Base-by-base conservation (phyloP, 1,140 invertebrate genomes). In the Meteorus sp. region DNA sequence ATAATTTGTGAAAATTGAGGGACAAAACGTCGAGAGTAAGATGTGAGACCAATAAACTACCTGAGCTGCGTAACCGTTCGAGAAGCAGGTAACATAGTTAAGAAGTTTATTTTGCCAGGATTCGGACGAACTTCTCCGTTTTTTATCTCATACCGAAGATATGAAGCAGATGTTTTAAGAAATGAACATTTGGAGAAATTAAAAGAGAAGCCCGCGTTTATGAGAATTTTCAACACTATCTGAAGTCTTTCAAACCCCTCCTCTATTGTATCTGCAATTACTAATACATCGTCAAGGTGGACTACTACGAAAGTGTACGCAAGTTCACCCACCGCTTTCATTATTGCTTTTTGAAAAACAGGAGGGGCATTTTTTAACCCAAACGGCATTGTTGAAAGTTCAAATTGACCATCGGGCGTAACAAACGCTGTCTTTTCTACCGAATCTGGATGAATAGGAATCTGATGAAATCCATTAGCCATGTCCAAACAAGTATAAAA, bases 21-120 rank as follows among this genome's bases (percentile, higher is more conserved):
- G 29, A 74, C 65, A 56, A 70, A 72, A 47, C 69, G 50, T 3
- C 73, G 43, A 51, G 70, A 73, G 50, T 75, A 74, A 6, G 65
- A 43, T 1, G 68, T 67, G 5, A 75, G 52, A 0, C 71, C 70
- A 17, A 69, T 58, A 6, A 54, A 60, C 41, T 61, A 44, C 27
- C 72, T 51, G 2, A 76, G 48, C 52, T 74, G 65, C 2, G 59
- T 67, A 1, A 62, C 65, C 20, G 62, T 74, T 0, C 3, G 20
- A 2, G 73, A 72, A 0, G 56, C 4, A 5, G 67, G 67, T 17
- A 66, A 54, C 8, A 13, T n/a, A 11, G 44, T 25, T 1, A 69
- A 23, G 4, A 59, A 51, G 47, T 58, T 41, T 4, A 64, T 56
- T 50, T 65, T 66, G 11, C 35, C 33, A n/a, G 37, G 58, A 33